Conservation (phyloP, 2,888 invertebrate species). For the Hofmannophila pseudospretella region DNA sequence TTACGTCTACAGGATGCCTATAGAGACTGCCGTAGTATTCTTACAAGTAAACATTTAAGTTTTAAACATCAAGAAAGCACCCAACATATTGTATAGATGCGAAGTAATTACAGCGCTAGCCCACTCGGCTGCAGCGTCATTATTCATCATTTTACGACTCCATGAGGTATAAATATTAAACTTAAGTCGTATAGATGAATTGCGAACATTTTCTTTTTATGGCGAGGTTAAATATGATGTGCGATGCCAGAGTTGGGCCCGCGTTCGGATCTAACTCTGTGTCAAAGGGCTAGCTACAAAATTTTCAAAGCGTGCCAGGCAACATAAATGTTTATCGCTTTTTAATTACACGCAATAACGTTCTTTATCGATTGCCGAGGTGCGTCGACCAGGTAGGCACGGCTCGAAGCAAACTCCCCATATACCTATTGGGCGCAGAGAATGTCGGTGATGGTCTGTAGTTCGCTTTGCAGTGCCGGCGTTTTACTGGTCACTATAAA, state of each 20-base stretch:
- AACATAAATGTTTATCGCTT: conserved; percentile 55
- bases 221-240: conserved; percentile 71
- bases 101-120: conserved; percentile 74
- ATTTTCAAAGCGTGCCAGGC: conserved; percentile 51
- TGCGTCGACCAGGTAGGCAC: conserved; percentile 20
- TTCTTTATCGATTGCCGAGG: conserved; percentile 50
- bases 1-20: conserved; percentile 41
- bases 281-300: conserved; percentile 44
- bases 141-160: conserved; percentile 77
- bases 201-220: conserved; percentile 77
- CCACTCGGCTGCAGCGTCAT: conserved; percentile 72
- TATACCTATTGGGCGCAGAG: conserved; percentile 31
- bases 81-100: conserved; percentile 64
- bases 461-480: conserved; percentile 69
- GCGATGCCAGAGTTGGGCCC: conserved; percentile 55
- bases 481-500: conserved; percentile 77
- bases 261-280: conserved; percentile 50
- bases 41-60: conserved; percentile 53
- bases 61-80: conserved; percentile 69
- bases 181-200: conserved; percentile 74
- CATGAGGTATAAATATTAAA: conserved; percentile 77
- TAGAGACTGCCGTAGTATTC: conserved; percentile 53
- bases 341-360: conserved; percentile 67
- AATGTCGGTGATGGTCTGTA: conserved; percentile 70
- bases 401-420: conserved; percentile 16